Conservation (phyloP, 2,888 invertebrate genomes). For the Drosophila parthenogenetica region DNA sequence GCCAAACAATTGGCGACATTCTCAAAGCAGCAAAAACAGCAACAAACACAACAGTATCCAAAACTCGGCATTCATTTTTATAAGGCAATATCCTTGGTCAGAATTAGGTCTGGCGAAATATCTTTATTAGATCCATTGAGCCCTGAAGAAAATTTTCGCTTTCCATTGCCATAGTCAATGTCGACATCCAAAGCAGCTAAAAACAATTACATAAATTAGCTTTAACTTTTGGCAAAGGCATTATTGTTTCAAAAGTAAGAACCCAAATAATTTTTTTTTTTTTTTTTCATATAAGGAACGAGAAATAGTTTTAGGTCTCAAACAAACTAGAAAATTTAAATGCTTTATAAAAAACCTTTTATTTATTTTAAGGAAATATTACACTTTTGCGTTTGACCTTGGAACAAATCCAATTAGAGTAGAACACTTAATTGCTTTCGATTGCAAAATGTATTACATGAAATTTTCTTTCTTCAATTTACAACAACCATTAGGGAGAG, state of each 20-base stretch:
- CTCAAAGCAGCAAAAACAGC: constrained; percentile 18
- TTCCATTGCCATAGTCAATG: constrained; percentile 16
- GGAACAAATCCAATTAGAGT: not conserved
- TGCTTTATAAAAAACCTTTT: too few species aligned
- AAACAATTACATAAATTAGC: constrained; percentile 75
- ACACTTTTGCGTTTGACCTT: not conserved
- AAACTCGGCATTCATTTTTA: constrained; percentile 36
- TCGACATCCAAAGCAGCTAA: constrained; percentile 48
- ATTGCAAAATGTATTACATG: not conserved
- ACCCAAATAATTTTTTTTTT: constrained; percentile 1
- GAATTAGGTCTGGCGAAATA: constrained; percentile 65
- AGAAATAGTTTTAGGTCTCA: too few species aligned
- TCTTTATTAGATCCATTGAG: constrained; percentile 76
- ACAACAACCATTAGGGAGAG: too few species aligned
- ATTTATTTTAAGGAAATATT: not conserved
- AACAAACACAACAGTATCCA: constrained; percentile 8
- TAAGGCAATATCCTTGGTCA: constrained; percentile 50
- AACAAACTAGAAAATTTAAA: too few species aligned
- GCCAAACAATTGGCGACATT: constrained; percentile 69
- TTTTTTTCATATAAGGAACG: not conserved
- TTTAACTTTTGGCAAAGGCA: constrained; percentile 34
- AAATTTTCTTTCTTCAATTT: not conserved
- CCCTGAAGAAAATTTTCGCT: constrained; percentile 53
- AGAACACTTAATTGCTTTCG: not conserved
- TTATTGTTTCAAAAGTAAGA: constrained; percentile 1